phyloP scores from a whole-genome alignment of 2,113 vertebrate genomes.

The Myotis yumanensis region DNA sequence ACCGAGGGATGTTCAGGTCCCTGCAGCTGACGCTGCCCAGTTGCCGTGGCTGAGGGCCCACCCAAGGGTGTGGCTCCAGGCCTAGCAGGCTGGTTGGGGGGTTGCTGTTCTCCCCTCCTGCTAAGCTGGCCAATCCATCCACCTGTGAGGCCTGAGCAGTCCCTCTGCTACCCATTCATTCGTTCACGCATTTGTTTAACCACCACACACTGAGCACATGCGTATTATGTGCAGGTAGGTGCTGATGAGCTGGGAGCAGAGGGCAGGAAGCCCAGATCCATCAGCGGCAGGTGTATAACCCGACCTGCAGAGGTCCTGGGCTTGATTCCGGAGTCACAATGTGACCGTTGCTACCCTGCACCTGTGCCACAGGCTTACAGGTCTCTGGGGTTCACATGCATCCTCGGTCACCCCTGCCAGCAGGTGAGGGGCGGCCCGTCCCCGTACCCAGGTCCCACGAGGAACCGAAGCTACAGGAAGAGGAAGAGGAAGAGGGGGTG shows the following conservation, averaged over 20 bases:
- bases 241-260: background rate
- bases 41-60: background rate
- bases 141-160: background rate
- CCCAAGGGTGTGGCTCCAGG: background rate
- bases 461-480: background rate
- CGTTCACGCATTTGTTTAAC: background rate
- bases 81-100: background rate
- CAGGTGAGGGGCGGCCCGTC: background rate
- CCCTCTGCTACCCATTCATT: background rate
- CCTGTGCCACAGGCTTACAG: accelerated
- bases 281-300: background rate
- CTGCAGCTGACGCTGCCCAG: background rate
- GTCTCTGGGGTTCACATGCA: background rate
- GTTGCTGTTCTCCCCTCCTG: background rate
- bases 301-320: background rate
- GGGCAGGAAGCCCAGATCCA: background rate
- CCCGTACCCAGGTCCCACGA: background rate
- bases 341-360: background rate
- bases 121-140: background rate
- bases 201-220: accelerated
- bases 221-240: background rate
- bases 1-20: accelerated
- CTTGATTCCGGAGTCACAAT: background rate
- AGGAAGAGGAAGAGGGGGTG: too few relatives aligned
- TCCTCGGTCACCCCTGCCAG: background rate